These are phyloP conservation scores for Rhingia rostrata DNA, from an alignment of 2,888 invertebrate genomes.

Conservation along the genomic window DNA sequence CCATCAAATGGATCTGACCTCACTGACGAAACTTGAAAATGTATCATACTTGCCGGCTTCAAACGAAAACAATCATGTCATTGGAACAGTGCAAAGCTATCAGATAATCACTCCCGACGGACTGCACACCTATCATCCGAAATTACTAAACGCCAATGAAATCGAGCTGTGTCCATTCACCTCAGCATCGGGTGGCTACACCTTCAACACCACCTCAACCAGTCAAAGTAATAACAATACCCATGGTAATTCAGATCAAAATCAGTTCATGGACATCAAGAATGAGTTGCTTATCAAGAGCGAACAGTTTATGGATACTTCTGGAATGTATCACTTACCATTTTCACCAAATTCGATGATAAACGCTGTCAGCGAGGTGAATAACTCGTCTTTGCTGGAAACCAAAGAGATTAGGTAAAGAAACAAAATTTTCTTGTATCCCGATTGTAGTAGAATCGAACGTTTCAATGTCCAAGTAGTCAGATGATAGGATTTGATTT, in stretches of 20 bases:
- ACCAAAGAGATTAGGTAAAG: slow-evolving; percentile 83
- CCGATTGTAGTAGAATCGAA: slow-evolving; percentile 20
- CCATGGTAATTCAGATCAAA: slow-evolving; percentile 75
- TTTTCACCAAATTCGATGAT: slow-evolving; percentile 82
- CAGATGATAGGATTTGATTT: slow-evolving; percentile 29
- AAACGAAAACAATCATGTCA: slow-evolving; percentile 79
- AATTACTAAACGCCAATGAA: slow-evolving; percentile 60
- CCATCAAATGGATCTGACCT: slow-evolving; percentile 75
- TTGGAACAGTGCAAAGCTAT: slow-evolving; percentile 82
- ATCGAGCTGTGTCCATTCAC: slow-evolving; percentile 80
- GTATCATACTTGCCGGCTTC: slow-evolving; percentile 80
- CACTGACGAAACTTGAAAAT: slow-evolving; percentile 80
- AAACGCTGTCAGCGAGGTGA: slow-evolving; percentile 82
- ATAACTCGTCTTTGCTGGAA: slow-evolving; percentile 81
- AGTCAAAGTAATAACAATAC: slow-evolving; percentile 73
- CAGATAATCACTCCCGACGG: slow-evolving; percentile 81
- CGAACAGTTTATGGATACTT: slow-evolving; percentile 80
- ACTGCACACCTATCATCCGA: slow-evolving; percentile 80
- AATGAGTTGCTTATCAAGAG: slow-evolving; percentile 81
- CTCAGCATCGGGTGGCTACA: slow-evolving; percentile 66
- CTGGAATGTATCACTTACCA: slow-evolving; percentile 82
- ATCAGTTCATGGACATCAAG: slow-evolving; percentile 81
- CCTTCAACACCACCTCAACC: slow-evolving; percentile 52
- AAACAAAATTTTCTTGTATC: slow-evolving; percentile 16
- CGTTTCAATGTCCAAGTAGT: not conserved